Evolutionary conservation across 2,888 invertebrate genomes (phyloP).

Genomic region (Epinotia ramella): DNA sequence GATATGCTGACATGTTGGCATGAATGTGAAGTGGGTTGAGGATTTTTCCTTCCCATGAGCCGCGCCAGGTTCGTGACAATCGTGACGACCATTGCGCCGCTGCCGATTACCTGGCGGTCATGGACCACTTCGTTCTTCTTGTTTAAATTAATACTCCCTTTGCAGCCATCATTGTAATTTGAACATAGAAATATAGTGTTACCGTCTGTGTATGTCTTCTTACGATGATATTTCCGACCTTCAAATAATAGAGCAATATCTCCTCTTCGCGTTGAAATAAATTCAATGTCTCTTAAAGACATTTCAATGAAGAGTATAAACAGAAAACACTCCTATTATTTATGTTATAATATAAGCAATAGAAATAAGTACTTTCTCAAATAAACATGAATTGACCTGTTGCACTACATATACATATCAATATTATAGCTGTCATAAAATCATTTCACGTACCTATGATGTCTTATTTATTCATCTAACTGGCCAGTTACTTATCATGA

Average conservation of each 20-base stretch:
- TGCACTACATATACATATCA: conserved; percentile 12
- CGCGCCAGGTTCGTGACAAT: conserved; percentile 19
- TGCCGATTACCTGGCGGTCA: neutral
- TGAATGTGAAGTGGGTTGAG: conserved; percentile 26
- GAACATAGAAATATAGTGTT: neutral
- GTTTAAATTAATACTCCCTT: neutral
- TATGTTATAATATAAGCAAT: conserved; percentile 16
- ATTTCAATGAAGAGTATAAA: conserved; percentile 10
- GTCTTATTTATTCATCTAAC: conserved; percentile 13
- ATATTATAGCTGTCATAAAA: conserved; percentile 13
- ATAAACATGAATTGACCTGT: conserved; percentile 7
- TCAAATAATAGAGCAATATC: no score
- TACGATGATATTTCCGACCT: neutral
- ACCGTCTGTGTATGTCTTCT: neutral
- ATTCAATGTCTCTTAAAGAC: conserved; percentile 1
- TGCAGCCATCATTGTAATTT: neutral
- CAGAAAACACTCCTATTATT: conserved; percentile 15
- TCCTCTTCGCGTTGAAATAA: neutral
- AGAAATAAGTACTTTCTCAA: conserved; percentile 2
- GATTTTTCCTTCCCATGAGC: conserved; percentile 5
- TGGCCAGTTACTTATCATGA: conserved; percentile 11
- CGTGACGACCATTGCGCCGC: neutral
- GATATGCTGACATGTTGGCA: conserved; percentile 18
- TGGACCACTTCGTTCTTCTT: neutral
- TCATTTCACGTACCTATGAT: conserved; percentile 14